A percentile compares a stretch with the other conserved stretches of the same genome.
Evolutionary conservation across 2,888 invertebrate genomes (phyloP).

Genomic region (Clanis bilineata): DNA sequence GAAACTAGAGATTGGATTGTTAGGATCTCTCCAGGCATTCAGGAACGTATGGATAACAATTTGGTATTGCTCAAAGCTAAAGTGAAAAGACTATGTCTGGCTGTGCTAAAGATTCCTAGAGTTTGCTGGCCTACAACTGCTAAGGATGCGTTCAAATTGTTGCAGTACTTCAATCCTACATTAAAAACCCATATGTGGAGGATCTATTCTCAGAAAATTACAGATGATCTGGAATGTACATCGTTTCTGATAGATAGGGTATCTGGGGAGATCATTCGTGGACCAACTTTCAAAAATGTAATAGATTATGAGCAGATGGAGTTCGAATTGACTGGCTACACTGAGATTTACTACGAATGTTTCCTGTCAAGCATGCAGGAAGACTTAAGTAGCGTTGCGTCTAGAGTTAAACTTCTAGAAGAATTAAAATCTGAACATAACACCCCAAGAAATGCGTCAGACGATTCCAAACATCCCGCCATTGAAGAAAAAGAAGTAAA

Average conservation of each 20-base stretch:
- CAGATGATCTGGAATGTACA: slow-evolving; percentile 53
- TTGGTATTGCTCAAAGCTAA: slow-evolving; percentile 61
- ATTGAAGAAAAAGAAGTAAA: slow-evolving; percentile 22
- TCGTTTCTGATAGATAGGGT: slow-evolving; percentile 65
- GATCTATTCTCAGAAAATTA: slow-evolving; percentile 59
- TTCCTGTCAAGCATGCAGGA: slow-evolving; percentile 57
- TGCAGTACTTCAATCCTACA: slow-evolving; percentile 72
- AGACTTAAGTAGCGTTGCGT: slow-evolving; percentile 61
- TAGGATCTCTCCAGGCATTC: slow-evolving; percentile 61
- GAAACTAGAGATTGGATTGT: slow-evolving; percentile 71
- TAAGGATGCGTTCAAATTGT: slow-evolving; percentile 62
- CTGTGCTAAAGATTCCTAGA: slow-evolving; percentile 59
- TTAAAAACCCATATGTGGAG: slow-evolving; percentile 63
- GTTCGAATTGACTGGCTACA: slow-evolving; percentile 66
- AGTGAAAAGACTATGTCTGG: slow-evolving; percentile 66
- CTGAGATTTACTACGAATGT: slow-evolving; percentile 68
- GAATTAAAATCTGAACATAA: slow-evolving; percentile 53
- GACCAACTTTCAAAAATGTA: slow-evolving; percentile 64
- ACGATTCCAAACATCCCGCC: slow-evolving; percentile 19
- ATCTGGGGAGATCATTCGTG: slow-evolving; percentile 68
- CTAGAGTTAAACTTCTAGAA: slow-evolving; percentile 62
- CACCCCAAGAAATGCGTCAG: slow-evolving; percentile 47
- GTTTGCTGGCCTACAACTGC: slow-evolving; percentile 63
- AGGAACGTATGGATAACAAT: slow-evolving; percentile 63
- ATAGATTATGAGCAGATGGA: slow-evolving; percentile 71